These are phyloP conservation scores for Hydriomena furcata DNA, from an alignment of 2,888 invertebrate genomes.

Conservation along the genomic window DNA sequence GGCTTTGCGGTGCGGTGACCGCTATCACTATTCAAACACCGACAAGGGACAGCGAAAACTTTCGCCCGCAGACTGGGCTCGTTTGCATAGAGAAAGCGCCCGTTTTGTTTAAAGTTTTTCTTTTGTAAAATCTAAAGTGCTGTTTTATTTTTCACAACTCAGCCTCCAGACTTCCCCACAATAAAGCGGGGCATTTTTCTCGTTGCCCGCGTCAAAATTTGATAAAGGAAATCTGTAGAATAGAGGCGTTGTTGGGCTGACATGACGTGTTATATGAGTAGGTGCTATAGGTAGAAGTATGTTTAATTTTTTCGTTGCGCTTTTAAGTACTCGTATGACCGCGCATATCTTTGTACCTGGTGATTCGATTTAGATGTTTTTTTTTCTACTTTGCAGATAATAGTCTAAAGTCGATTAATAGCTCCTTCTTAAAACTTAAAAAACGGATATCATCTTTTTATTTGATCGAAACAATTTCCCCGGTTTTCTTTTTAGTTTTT, in stretches of 20 bases:
- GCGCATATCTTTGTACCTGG: no score
- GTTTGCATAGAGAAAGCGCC: conserved; percentile 74
- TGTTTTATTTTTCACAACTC: conserved; percentile 59
- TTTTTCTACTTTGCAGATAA: no score
- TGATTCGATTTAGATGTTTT: no score
- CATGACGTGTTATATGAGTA: conserved; percentile 33
- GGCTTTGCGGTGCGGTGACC: conserved; percentile 23
- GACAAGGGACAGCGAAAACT: conserved; percentile 49
- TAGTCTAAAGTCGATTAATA: no score
- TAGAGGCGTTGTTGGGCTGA: conserved; percentile 22
- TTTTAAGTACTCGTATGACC: no score
- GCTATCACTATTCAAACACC: conserved; percentile 26
- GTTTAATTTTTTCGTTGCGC: no score
- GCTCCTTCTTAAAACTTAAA: no score
- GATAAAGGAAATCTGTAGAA: conserved; percentile 53
- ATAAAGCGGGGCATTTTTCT: conserved; percentile 45
- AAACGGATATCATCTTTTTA: no score
- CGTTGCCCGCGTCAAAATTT: conserved; percentile 45
- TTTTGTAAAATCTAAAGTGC: conserved; percentile 64
- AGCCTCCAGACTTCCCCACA: conserved; percentile 40
- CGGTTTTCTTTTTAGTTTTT: no score
- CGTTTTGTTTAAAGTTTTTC: conserved; percentile 66
- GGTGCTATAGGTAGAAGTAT: conserved; percentile 28
- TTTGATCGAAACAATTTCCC: no score
- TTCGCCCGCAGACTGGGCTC: conserved; percentile 54